These are phyloP conservation scores for Stomorhina lunata DNA, from an alignment of 2,888 invertebrate species.

Conservation along the genomic window DNA sequence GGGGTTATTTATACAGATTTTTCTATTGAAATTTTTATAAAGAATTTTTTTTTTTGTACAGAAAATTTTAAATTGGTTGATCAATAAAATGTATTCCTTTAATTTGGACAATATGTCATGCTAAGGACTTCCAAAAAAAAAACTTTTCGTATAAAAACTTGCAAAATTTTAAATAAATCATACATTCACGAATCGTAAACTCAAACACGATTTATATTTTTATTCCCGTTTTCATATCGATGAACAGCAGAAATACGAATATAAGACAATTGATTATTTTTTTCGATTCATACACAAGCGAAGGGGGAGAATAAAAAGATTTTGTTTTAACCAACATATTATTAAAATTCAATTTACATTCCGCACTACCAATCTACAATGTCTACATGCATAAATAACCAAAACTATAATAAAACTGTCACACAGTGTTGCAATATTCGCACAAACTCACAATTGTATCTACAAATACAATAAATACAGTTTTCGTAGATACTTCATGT, in stretches of 20 bases:
- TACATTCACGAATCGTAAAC: neutral
- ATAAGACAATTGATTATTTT: slow-evolving; percentile 50
- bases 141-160: neutral
- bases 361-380: slow-evolving; percentile 21
- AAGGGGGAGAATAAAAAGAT: neutral
- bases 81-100: too few relatives aligned
- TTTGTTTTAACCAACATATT: slow-evolving; percentile 42
- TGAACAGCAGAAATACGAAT: slow-evolving; percentile 21
- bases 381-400: slow-evolving; percentile 44
- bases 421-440: slow-evolving; percentile 7
- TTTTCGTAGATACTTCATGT: too few relatives aligned
- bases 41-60: too few relatives aligned
- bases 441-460: neutral
- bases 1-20: too few relatives aligned
- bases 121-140: neutral
- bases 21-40: too few relatives aligned
- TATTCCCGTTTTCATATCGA: slow-evolving; percentile 6
- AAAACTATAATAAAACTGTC: slow-evolving; percentile 50
- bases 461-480: too few relatives aligned
- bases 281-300: slow-evolving; percentile 4
- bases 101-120: neutral
- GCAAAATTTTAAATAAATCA: slow-evolving; percentile 7
- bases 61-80: too few relatives aligned
- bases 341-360: slow-evolving; percentile 60
- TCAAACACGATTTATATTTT: neutral